A percentile compares a stretch with the other conserved stretches of the same genome.
These are phyloP conservation scores for Ophraella communa DNA, from an alignment of 2,888 invertebrate genomes.

Conservation along the genomic window DNA sequence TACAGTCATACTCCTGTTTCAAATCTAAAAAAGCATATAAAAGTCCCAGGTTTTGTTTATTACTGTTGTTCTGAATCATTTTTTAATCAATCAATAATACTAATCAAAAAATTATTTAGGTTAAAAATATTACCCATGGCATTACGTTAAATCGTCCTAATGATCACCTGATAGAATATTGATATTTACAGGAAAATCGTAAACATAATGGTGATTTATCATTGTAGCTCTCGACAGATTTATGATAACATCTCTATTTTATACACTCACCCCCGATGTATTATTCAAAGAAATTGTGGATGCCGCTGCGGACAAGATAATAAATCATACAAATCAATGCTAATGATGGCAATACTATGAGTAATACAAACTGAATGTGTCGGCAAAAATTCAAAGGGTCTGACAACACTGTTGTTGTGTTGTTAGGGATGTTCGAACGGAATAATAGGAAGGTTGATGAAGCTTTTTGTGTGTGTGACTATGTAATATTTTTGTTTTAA, in stretches of 20 bases:
- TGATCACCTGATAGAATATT: constrained; percentile 27
- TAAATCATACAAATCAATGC: constrained; percentile 35
- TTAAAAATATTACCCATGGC: too few relatives aligned
- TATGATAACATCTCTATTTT: constrained; percentile 38
- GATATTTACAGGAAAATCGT: constrained; percentile 32
- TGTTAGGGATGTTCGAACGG: not conserved
- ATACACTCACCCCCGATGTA: constrained; percentile 26
- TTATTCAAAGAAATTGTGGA: constrained; percentile 38
- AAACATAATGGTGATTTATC: constrained; percentile 38
- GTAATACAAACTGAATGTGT: constrained; percentile 8
- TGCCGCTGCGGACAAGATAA: constrained; percentile 32
- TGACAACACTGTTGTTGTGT: not conserved
- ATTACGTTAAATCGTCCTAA: too few relatives aligned
- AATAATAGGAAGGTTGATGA: not conserved
- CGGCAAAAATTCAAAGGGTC: constrained; percentile 6
- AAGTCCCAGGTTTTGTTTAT: too few relatives aligned
- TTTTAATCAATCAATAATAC: too few relatives aligned
- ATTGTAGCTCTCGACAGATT: constrained; percentile 35
- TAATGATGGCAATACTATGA: constrained; percentile 18
- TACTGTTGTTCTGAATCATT: too few relatives aligned
- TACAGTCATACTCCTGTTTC: too few relatives aligned
- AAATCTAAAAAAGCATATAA: too few relatives aligned
- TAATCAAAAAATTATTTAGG: too few relatives aligned
- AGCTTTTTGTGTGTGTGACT: not conserved
- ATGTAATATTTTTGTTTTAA: not conserved